Percentiles rank a stretch among this genome's conserved stretches.
These are phyloP conservation scores for Microchrysa polita DNA, from an alignment of 2,888 invertebrate species.

Conservation along the genomic window DNA sequence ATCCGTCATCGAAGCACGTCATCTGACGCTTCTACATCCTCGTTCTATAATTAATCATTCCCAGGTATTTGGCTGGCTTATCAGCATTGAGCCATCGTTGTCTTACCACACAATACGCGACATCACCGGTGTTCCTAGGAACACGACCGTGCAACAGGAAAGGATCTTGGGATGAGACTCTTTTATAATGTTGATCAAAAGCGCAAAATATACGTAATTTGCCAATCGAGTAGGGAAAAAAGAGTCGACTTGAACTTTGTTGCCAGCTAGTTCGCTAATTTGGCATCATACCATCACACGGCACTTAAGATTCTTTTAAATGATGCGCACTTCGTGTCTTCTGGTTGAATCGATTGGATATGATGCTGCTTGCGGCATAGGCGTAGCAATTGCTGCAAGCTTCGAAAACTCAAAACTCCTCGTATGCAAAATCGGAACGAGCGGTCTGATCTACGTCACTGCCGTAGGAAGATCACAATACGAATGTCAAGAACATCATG, in stretches of 20 bases:
- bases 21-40: slow-evolving; percentile 33
- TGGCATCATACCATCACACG: slow-evolving; percentile 42
- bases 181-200: slow-evolving; percentile 32
- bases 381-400: too few relatives aligned
- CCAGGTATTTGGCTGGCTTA: slow-evolving; percentile 25
- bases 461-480: neutral
- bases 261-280: slow-evolving; percentile 38
- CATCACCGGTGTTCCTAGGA: too few relatives aligned
- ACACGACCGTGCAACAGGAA: neutral
- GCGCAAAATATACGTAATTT: slow-evolving; percentile 28
- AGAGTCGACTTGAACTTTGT: slow-evolving; percentile 26
- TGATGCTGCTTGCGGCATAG: too few relatives aligned
- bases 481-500: neutral
- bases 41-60: slow-evolving; percentile 42
- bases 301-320: slow-evolving; percentile 41
- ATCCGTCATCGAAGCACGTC: slow-evolving; percentile 41
- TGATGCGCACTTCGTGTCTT: slow-evolving; percentile 14
- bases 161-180: slow-evolving; percentile 18
- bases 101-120: neutral
- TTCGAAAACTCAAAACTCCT: too few relatives aligned
- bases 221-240: slow-evolving; percentile 21
- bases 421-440: too few relatives aligned
- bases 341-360: neutral
- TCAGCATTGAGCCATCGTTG: slow-evolving; percentile 27
- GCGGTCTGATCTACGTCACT: slow-evolving; percentile 3